Evolutionary conservation across 2,888 invertebrate genomes (phyloP).

Genomic region (Meloe dianella): DNA sequence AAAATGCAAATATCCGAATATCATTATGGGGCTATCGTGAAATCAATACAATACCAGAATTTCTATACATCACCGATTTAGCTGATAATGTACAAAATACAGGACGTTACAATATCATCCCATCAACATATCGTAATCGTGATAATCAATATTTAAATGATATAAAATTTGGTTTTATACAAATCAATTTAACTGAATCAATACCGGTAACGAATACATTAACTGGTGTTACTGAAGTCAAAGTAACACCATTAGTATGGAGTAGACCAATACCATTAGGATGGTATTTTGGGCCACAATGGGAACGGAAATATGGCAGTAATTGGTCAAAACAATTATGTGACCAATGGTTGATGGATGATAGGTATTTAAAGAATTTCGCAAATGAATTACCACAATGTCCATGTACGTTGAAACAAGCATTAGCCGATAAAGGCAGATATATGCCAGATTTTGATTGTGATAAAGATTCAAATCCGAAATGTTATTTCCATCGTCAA

Average conservation of each 20-base stretch:
- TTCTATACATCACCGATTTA: slow-evolving; percentile 80
- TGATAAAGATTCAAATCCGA: slow-evolving; percentile 88
- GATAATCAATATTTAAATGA: slow-evolving; percentile 74
- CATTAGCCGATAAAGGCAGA: slow-evolving; percentile 88
- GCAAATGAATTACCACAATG: slow-evolving; percentile 84
- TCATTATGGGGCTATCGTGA: slow-evolving; percentile 91
- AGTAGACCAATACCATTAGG: slow-evolving; percentile 89
- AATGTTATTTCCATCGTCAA: slow-evolving; percentile 86
- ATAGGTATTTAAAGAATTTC: slow-evolving; percentile 82
- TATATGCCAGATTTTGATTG: slow-evolving; percentile 90
- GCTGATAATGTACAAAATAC: slow-evolving; percentile 62
- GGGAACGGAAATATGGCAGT: slow-evolving; percentile 79
- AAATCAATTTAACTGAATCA: slow-evolving; percentile 85
- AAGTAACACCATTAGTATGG: slow-evolving; percentile 72
- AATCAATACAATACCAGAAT: slow-evolving; percentile 78
- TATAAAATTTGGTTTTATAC: slow-evolving; percentile 85
- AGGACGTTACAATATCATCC: slow-evolving; percentile 76
- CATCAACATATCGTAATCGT: slow-evolving; percentile 72
- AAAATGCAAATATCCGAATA: slow-evolving; percentile 77
- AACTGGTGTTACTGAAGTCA: slow-evolving; percentile 34
- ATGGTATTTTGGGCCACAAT: slow-evolving; percentile 92
- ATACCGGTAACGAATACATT: slow-evolving; percentile 57
- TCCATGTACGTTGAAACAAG: slow-evolving; percentile 91
- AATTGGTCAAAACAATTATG: slow-evolving; percentile 87
- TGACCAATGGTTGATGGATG: slow-evolving; percentile 87